Evolutionary conservation across 2,797 vertebrate genomes (phyloP).

Genomic region (Bradypodion ventrale): DNA sequence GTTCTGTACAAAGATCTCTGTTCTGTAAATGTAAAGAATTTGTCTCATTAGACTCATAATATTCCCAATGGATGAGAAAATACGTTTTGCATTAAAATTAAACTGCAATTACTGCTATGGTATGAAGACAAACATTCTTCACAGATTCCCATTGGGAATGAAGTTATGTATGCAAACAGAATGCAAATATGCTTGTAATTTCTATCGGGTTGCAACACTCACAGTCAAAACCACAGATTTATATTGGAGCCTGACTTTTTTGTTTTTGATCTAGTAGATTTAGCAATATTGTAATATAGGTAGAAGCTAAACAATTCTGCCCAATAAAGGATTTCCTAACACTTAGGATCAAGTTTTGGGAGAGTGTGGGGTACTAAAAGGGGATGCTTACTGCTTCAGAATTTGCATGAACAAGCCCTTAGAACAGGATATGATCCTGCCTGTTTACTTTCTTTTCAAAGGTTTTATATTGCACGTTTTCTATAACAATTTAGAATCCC

Average conservation of each 20-base stretch:
- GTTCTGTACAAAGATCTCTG: not conserved
- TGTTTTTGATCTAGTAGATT: not conserved
- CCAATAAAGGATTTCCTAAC: not conserved
- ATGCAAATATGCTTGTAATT: slow-evolving; percentile 14
- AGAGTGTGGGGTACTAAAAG: too few species aligned
- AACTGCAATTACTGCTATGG: slow-evolving; percentile 24
- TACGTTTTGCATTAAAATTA: slow-evolving; percentile 17
- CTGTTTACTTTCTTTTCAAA: not conserved
- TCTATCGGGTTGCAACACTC: not conserved
- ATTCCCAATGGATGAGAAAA: slow-evolving; percentile 23
- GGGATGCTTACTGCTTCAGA: too few species aligned
- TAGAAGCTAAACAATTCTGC: not conserved
- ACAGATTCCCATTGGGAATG: slow-evolving; percentile 6
- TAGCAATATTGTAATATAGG: not conserved
- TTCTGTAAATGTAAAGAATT: slow-evolving; percentile 17
- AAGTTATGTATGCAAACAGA: not conserved
- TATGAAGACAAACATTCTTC: slow-evolving; percentile 35
- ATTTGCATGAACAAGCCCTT: too few species aligned
- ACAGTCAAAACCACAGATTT: not conserved
- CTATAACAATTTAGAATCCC: not conserved
- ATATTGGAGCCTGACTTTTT: not conserved
- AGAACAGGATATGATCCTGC: not conserved
- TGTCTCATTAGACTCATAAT: slow-evolving; percentile 28
- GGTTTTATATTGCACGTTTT: not conserved
- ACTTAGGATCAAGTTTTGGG: not conserved